Percentiles rank a stretch among this genome's conserved stretches.
Evolutionary conservation across 2,888 invertebrate genomes (phyloP).

Genomic region (Nomada fucata): DNA sequence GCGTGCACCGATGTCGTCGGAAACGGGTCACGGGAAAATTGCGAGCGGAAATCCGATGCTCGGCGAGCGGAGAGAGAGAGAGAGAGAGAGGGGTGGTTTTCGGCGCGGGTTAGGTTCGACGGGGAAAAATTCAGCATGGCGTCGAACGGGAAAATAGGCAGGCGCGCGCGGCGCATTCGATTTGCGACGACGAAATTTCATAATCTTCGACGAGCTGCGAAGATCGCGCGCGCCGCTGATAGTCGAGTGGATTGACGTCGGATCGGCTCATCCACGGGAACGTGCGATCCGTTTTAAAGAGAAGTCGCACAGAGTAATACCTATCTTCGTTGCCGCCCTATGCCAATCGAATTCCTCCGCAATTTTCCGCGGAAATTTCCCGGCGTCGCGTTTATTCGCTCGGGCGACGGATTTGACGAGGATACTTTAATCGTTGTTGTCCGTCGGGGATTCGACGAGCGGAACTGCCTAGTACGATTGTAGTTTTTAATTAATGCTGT

Average conservation of each 20-base stretch:
- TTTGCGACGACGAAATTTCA: constrained; percentile 72
- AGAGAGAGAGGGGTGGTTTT: too few species aligned
- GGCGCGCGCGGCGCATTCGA: constrained; percentile 66
- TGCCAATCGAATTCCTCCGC: constrained; percentile 7
- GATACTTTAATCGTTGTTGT: neutral
- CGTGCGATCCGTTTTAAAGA: neutral
- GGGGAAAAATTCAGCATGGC: constrained; percentile 32
- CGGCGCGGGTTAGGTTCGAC: too few species aligned
- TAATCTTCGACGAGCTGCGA: constrained; percentile 70
- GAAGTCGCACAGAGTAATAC: constrained; percentile 2
- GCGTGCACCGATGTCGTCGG: constrained; percentile 7
- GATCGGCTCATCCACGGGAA: constrained; percentile 15
- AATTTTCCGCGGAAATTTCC: neutral
- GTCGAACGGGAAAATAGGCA: constrained; percentile 50
- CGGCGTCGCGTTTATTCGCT: too few species aligned
- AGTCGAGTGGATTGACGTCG: constrained; percentile 47
- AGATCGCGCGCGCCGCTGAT: constrained; percentile 51
- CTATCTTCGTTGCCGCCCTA: neutral
- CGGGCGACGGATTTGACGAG: neutral
- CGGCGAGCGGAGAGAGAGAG: too few species aligned
- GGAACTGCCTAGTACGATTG: neutral
- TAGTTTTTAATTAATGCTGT: too few species aligned
- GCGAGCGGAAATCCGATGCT: constrained; percentile 3
- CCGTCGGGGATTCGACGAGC: neutral
- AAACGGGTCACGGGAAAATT: constrained; percentile 44